Evolutionary conservation across 1,140 invertebrate species (phyloP).

Genomic region (Drosophila albomicans): DNA sequence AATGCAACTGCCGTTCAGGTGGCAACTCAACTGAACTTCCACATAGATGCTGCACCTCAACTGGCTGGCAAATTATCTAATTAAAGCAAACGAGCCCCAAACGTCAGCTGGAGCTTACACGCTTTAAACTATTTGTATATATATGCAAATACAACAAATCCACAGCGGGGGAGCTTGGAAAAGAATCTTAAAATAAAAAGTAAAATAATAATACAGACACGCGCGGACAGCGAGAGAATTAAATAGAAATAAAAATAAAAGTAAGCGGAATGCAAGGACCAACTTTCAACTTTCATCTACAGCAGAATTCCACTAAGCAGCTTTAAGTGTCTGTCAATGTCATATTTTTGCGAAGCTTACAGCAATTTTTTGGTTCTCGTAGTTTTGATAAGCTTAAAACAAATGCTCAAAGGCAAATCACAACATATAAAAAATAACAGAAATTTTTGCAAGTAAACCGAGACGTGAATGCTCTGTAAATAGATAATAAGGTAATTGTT

Average conservation of each 20-base stretch:
- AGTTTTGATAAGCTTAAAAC: slow-evolving; percentile 70
- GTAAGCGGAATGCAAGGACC: slow-evolving; percentile 39
- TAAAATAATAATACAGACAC: not conserved
- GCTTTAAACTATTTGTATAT: slow-evolving; percentile 51
- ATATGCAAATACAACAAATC: slow-evolving; percentile 57
- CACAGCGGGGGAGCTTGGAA: slow-evolving; percentile 45
- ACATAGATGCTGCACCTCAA: not conserved
- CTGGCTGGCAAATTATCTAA: slow-evolving; percentile 69
- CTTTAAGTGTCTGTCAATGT: slow-evolving; percentile 82
- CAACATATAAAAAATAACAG: not conserved
- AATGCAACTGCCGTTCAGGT: slow-evolving; percentile 50
- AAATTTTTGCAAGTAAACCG: not conserved
- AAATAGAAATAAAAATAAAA: slow-evolving; percentile 21
- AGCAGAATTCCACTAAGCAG: slow-evolving; percentile 69
- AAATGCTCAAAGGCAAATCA: slow-evolving; percentile 59
- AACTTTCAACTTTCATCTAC: slow-evolving; percentile 73
- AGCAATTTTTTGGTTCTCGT: slow-evolving; percentile 65
- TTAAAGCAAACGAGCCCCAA: slow-evolving; percentile 61
- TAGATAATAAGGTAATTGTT: not conserved
- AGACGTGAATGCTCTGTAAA: slow-evolving; percentile 15
- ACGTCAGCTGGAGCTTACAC: slow-evolving; percentile 62
- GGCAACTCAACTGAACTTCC: slow-evolving; percentile 1
- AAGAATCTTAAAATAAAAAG: slow-evolving; percentile 22
- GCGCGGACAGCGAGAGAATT: slow-evolving; percentile 1
- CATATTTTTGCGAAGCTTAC: slow-evolving; percentile 76